Evolutionary conservation across 2,113 vertebrate species (phyloP), one percentile per base, ranked within the genome.

Genomic region (Mirza zaza): DNA sequence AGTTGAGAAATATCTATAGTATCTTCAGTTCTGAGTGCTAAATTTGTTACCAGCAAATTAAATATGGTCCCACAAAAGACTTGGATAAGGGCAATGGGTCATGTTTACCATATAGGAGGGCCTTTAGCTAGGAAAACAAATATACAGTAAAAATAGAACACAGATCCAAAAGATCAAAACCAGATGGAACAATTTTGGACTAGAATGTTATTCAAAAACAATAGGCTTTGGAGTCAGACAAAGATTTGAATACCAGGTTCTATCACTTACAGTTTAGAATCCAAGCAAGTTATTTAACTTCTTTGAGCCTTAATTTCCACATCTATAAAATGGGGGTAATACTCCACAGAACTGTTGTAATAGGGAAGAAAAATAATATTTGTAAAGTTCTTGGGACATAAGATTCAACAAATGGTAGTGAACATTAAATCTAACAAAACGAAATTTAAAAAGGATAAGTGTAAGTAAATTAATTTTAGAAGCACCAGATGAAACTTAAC

Each of bases 71-170:
- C 85, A 50, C 36, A 81, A 90, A 90, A 59, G 36, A 68, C 27
- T 55, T 52, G 63, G 29, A 32, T 67, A 89, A 79, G 34, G 52
- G 25, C 20, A 90, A 0, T 39, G 32, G 80, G 32, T 70, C 50
- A 92, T 17, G 52, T 3, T 92, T 73, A 90, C 65, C 18, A n/a
- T 11, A 68, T 10, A 73, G 87, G 29, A 96, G 11, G 32, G 7
- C 23, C n/a, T 67, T 90, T 86, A 92, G 23, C n/a, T 94, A 57
- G 75, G 21, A 91, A 50, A 94, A 59, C 63, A 94, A 94, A 91
- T 32, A 57, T 5, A 59, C 32, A 36, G 6, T 73, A 84, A 87
- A 91, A 91, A 73, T 5, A 91, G 52, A 93, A 83, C 82, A 65
- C 5, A 32, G 55, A 80, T 42, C 57, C 86, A 42, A 96, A 87